phyloP scores from a whole-genome alignment of 2,797 vertebrate species.

The Stomatorhinus walkeri region DNA sequence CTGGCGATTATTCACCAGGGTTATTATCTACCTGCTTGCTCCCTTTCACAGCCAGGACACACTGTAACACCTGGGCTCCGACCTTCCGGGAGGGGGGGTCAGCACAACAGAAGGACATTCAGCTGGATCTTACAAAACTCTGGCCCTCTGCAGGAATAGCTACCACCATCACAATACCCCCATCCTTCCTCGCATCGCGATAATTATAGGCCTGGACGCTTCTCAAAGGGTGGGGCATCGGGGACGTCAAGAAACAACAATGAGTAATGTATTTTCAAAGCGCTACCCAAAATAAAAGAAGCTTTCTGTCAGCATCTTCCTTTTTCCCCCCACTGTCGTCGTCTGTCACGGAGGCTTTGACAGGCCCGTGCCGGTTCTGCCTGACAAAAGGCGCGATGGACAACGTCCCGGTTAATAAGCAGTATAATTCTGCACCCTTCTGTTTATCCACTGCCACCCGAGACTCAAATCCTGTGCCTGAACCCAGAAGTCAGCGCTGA shows the following conservation, averaged over 20 bases:
- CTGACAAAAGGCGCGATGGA: neutral
- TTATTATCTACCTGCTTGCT: neutral
- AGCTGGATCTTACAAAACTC: constrained; percentile 14
- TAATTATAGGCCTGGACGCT: constrained; percentile 35
- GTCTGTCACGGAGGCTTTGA: neutral
- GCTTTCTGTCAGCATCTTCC: neutral
- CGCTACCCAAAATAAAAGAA: constrained; percentile 21
- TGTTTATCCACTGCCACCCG: neutral
- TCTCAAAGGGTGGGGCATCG: constrained; percentile 33
- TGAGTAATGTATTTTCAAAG: constrained; percentile 31
- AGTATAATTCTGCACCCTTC: neutral
- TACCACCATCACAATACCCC: neutral
- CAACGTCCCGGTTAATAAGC: neutral
- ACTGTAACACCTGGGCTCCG: neutral
- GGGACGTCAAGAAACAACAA: constrained; percentile 31
- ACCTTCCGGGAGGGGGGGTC: neutral
- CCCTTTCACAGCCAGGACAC: neutral
- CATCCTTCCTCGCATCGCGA: constrained; percentile 15
- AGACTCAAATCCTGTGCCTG: neutral
- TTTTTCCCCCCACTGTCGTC: neutral
- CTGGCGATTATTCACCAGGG: neutral
- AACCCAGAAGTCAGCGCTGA: neutral
- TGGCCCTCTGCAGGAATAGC: constrained; percentile 9
- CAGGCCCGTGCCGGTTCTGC: neutral
- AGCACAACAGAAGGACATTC: neutral